Evolutionary conservation across 1,140 invertebrate genomes (phyloP), one percentile per base, ranked within the genome.

Genomic region (Magallana angulata): DNA sequence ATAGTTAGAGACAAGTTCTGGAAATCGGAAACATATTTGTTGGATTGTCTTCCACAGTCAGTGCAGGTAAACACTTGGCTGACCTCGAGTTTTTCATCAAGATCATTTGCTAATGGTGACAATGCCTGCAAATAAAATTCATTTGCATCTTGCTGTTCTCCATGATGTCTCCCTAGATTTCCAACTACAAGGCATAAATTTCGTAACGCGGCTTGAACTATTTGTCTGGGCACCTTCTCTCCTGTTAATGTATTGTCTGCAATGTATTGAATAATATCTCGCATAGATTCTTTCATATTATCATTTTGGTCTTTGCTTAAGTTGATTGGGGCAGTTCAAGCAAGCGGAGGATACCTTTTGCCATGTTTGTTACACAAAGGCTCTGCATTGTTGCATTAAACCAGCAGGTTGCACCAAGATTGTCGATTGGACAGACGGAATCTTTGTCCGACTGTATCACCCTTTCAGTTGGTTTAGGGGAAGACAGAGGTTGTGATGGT

Each of bases 131-230:
- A 18, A 18, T 68, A 68, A 68, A 68, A 68, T 68, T 68, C 64
- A 68, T 68, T 68, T 68, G 64, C 64, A 68, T 68, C 64, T 68
- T 68, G 64, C n/a, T 68, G 64, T 68, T 68, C 64, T 18, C 64
- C n/a, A 9, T 68, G 8, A 18, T 68, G 14, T 68, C 8, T 68
- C 18, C 64, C 36, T 48, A 48, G 36, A 48, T 48, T 48, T 48
- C 36, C 36, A 48, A 48, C 36, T 48, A 48, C 36, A 48, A 4
- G 36, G 36, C 36, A 48, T 5, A 48, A 0, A 48, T 48, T 48
- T 48, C 36, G 36, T 48, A 68, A 18, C n/a, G 64, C 64, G 5
- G n/a, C 8, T 68, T 68, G 64, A 18, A 68, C 64, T 18, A 68
- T 16, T 68, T 16, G 64, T 18, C 8, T 68, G 8, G 64, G 64